Evolutionary conservation across 2,797 vertebrate genomes (phyloP), one percentile per base, ranked within the genome.

Genomic region (Peromyscus attwateri): DNA sequence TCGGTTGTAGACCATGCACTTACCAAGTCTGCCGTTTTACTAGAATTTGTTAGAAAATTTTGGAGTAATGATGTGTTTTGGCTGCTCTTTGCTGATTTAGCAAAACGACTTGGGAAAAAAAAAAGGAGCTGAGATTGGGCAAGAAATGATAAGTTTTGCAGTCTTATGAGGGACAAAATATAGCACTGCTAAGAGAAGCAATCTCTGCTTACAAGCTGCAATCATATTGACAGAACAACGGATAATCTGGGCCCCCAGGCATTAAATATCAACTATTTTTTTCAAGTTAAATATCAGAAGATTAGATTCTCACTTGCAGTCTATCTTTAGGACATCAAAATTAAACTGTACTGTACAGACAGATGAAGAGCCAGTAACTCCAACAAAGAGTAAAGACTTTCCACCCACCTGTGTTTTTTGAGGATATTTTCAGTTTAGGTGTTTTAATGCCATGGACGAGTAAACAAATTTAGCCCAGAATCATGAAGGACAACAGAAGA

Each of bases 121-220:
- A 96, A 95, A 66, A 21, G 91, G 62, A 95, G 64, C 87, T 89
- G 43, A 97, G 76, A 93, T 96, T 49, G 95, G 89, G 31, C 60
- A 96, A 97, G 52, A 95, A 90, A 92, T 92, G 80, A 90, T 37
- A 52, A 73, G 79, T 92, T 97, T 92, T 97, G 57, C 52, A 94
- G 31, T 89, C 16, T 29, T 93, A 25, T 73, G 29, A 16, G 64
- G 83, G 64, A 96, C 25, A 88, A 96, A 97, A 96, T 92, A 91
- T 29, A 95, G 92, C 82, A 76, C 8, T 87, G 52, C 94, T 93
- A 76, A 83, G 87, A 91, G 57, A 96, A 70, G 77, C 83, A 87
- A 40, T 95, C 93, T 96, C 88, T 96, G 75, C n/a, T 64, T 95
- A 55, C 34, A 91, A 91, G 87, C 81, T 75, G 93, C 90, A 97